Evolutionary conservation across 2,888 invertebrate species (phyloP).

Genomic region (Agrenia bidenticulata): DNA sequence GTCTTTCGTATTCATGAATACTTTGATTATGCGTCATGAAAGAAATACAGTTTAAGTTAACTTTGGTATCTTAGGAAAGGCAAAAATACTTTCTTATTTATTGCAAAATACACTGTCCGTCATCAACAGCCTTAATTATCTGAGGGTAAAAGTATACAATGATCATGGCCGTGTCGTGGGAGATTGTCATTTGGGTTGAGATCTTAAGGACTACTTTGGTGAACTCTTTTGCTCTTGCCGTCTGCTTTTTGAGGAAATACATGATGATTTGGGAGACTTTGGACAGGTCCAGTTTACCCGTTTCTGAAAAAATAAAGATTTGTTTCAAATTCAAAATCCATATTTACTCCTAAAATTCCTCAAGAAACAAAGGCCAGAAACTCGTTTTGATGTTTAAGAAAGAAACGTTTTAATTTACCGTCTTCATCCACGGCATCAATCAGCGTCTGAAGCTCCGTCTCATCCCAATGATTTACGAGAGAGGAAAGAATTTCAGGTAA

Average conservation of each 20-base stretch:
- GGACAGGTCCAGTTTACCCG: conserved; percentile 45
- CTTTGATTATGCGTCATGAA: no score
- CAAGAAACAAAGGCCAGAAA: not conserved
- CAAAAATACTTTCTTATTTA: conserved; percentile 20
- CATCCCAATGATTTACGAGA: conserved; percentile 40
- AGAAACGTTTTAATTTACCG: conserved; percentile 32
- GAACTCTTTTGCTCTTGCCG: conserved; percentile 37
- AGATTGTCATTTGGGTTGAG: conserved; percentile 42
- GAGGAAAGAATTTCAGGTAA: conserved; percentile 44
- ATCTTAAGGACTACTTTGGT: conserved; percentile 44
- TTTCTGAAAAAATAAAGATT: conserved; percentile 23
- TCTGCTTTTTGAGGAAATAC: conserved; percentile 44
- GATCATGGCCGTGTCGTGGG: conserved; percentile 41
- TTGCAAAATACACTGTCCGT: conserved; percentile 40
- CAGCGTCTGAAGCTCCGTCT: conserved; percentile 40
- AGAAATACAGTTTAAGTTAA: no score
- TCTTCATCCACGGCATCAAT: conserved; percentile 41
- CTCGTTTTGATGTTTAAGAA: no score
- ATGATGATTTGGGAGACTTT: conserved; percentile 43
- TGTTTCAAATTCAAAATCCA: not conserved
- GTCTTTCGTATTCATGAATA: no score
- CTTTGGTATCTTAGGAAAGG: conserved; percentile 5
- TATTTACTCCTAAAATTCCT: no score
- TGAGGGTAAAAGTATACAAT: conserved; percentile 47
- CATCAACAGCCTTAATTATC: conserved; percentile 42